Evolutionary conservation across 2,888 invertebrate species (phyloP).

Genomic region (Folsomia manolachei): DNA sequence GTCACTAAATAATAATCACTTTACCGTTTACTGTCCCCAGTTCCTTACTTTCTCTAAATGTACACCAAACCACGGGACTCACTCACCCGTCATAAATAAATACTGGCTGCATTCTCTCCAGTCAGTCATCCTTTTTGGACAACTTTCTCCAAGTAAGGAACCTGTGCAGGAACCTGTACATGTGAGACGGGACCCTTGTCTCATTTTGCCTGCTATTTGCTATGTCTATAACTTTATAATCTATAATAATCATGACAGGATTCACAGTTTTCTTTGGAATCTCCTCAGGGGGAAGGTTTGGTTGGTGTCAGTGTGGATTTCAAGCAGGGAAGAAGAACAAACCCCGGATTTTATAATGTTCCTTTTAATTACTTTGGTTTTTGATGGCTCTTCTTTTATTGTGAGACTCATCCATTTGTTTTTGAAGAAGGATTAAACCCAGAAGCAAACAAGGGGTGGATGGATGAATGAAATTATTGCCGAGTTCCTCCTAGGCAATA

Average conservation of each 20-base stretch:
- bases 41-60: neutral
- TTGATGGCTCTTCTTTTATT: conserved; percentile 25
- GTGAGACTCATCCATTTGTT: conserved; percentile 6
- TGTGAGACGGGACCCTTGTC: neutral
- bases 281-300: neutral
- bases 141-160: neutral
- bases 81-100: conserved; percentile 23
- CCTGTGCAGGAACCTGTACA: neutral
- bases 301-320: neutral
- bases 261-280: conserved; percentile 7
- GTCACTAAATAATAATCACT: conserved; percentile 25
- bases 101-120: too few relatives aligned
- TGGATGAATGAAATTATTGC: neutral
- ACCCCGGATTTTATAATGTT: conserved; percentile 20
- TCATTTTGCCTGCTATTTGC: too few relatives aligned
- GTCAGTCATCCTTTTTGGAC: too few relatives aligned
- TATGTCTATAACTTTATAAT: conserved; percentile 24
- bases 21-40: conserved; percentile 17
- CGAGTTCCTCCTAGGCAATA: neutral
- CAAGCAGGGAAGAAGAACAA: conserved; percentile 8
- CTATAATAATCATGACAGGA: conserved; percentile 19
- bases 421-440: too few relatives aligned
- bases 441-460: neutral
- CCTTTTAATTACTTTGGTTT: conserved; percentile 24
- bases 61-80: neutral